Evolutionary conservation across 2,888 invertebrate species (phyloP).

Genomic region (Ctenicera cuprea): DNA sequence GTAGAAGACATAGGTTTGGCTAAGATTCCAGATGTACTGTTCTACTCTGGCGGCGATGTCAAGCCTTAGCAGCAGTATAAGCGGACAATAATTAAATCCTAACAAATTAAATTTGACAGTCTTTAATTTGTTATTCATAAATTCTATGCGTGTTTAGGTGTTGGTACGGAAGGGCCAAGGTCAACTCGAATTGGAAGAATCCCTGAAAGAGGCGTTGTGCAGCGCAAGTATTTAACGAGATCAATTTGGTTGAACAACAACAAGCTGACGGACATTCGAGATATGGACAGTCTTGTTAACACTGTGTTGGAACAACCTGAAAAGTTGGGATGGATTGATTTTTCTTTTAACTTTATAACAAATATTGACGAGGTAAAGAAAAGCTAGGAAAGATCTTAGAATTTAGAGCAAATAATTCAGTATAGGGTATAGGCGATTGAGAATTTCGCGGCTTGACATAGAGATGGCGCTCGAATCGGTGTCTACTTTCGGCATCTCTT

Average conservation of each 20-base stretch:
- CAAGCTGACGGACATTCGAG: conserved; percentile 67
- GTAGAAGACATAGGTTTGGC: too few relatives aligned
- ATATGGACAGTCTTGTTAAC: conserved; percentile 68
- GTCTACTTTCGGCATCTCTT: too few relatives aligned
- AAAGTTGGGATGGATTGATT: conserved; percentile 74
- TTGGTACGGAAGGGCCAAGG: conserved; percentile 68
- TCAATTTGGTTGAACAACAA: conserved; percentile 75
- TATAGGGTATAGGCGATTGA: too few relatives aligned
- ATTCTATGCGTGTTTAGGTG: conserved; percentile 61
- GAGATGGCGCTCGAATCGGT: too few relatives aligned
- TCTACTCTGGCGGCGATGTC: not conserved
- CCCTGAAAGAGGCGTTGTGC: conserved; percentile 68
- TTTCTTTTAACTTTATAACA: conserved; percentile 73
- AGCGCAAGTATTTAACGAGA: conserved; percentile 71
- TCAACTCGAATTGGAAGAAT: conserved; percentile 70
- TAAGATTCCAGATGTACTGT: too few relatives aligned
- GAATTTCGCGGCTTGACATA: too few relatives aligned
- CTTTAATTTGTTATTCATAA: too few relatives aligned
- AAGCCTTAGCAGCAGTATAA: conserved; percentile 2
- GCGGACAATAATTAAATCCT: too few relatives aligned
- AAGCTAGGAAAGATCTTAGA: too few relatives aligned
- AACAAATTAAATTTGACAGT: too few relatives aligned
- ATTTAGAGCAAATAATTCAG: too few relatives aligned
- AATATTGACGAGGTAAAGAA: conserved; percentile 69
- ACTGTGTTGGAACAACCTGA: conserved; percentile 70